Conservation (phyloP, 2,113 vertebrate species). For the Gavia stellata region DNA sequence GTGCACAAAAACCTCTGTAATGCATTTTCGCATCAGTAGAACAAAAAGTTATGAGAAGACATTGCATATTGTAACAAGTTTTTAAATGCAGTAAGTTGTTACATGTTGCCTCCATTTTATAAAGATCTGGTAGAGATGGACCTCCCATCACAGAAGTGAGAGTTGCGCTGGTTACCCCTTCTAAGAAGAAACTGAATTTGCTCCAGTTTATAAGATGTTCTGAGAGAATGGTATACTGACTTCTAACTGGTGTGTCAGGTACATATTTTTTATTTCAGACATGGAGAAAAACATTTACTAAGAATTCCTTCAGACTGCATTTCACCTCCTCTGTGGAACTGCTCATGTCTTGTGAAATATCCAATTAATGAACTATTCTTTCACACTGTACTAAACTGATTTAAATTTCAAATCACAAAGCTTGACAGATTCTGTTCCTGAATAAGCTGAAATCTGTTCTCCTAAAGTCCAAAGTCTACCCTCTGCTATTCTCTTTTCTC, state of each 20-base stretch:
- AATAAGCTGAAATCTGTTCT: background rate
- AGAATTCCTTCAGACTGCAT: background rate
- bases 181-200: background rate
- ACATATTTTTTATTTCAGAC: background rate
- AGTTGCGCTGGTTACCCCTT: background rate
- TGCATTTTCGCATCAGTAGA: background rate
- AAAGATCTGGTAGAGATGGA: background rate
- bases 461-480: background rate
- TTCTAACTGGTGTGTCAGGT: background rate
- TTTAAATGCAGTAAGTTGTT: background rate
- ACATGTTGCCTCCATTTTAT: background rate
- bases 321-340: background rate
- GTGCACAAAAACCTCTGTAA: background rate
- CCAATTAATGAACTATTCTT: background rate
- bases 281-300: background rate
- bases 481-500: background rate
- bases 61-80: background rate
- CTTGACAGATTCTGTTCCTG: background rate
- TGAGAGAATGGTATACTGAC: background rate
- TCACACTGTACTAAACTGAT: background rate
- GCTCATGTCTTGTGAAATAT: background rate
- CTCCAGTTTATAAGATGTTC: background rate
- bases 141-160: background rate
- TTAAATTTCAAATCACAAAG: background rate
- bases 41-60: background rate